A percentile compares a stretch with the other conserved stretches of the same genome.
phyloP scores from a whole-genome alignment of 1,140 invertebrate species.

The Scaptomyza graminum region DNA sequence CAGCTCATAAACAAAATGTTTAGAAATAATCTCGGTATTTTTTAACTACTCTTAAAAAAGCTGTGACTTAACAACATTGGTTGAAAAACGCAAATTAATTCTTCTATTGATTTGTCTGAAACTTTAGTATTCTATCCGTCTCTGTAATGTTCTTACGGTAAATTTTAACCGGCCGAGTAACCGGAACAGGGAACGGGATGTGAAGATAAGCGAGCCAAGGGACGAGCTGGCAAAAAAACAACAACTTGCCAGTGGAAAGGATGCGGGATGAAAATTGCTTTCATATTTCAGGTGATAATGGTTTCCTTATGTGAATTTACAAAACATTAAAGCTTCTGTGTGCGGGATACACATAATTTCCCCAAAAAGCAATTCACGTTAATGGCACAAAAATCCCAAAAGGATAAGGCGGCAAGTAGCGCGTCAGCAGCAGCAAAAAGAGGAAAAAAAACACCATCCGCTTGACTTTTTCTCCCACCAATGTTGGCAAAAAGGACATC shows the following conservation, averaged over 20 bases:
- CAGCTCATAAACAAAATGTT: too few species aligned
- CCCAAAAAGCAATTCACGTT: constrained; percentile 82
- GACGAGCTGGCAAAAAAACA: constrained; percentile 22
- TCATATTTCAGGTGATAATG: constrained; percentile 84
- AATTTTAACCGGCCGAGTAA: too few species aligned
- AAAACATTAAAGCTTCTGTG: constrained; percentile 80
- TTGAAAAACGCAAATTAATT: not conserved
- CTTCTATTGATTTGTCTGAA: constrained; percentile 5
- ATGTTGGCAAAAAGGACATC: constrained; percentile 72
- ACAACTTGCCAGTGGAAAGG: constrained; percentile 45
- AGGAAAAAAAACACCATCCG: constrained; percentile 36
- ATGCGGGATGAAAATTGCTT: constrained; percentile 83
- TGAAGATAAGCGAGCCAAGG: constrained; percentile 43
- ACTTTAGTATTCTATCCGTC: too few species aligned
- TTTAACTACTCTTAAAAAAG: too few species aligned
- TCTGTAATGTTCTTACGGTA: too few species aligned
- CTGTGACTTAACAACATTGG: too few species aligned
- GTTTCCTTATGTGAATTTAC: constrained; percentile 84
- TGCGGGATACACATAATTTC: constrained; percentile 77
- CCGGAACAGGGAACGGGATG: constrained; percentile 2
- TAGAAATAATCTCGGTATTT: too few species aligned
- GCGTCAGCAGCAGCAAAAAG: constrained; percentile 34
- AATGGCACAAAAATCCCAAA: constrained; percentile 80
- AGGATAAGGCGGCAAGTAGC: constrained; percentile 71
- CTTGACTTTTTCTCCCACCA: constrained; percentile 63